phyloP scores from a whole-genome alignment of 2,797 vertebrate species.

The Bovichtus variegatus region DNA sequence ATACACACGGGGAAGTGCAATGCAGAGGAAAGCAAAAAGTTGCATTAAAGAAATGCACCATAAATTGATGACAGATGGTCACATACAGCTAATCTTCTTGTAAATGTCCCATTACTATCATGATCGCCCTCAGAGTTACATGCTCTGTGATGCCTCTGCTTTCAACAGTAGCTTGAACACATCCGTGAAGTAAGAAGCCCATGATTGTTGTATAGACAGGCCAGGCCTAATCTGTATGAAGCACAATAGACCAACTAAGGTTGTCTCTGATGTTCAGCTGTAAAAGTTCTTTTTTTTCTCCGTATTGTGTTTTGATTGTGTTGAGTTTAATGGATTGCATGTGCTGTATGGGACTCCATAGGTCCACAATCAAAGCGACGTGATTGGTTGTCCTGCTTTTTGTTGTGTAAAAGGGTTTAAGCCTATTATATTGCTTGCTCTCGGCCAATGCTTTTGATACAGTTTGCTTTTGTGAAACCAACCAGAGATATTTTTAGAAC shows the following conservation, averaged over 20 bases:
- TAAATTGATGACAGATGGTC: slow-evolving; percentile 4
- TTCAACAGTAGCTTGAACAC: slow-evolving; percentile 77
- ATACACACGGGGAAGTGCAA: background rate
- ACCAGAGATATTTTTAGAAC: slow-evolving; percentile 88
- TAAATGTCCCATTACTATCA: slow-evolving; percentile 29
- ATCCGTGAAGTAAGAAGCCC: slow-evolving; percentile 73
- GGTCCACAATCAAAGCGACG: slow-evolving; percentile 85
- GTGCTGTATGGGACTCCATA: slow-evolving; percentile 83
- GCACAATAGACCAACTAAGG: slow-evolving; percentile 84
- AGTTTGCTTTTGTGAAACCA: slow-evolving; percentile 87
- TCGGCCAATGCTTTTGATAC: slow-evolving; percentile 86
- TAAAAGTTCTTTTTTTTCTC: slow-evolving; percentile 73
- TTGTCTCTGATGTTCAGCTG: slow-evolving; percentile 83
- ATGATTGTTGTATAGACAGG: slow-evolving; percentile 83
- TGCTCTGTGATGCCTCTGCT: slow-evolving; percentile 70
- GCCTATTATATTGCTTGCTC: slow-evolving; percentile 83
- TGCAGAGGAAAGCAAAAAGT: slow-evolving; percentile 7
- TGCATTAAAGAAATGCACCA: background rate
- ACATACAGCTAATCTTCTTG: background rate
- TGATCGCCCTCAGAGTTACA: slow-evolving; percentile 36
- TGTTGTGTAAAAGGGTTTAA: slow-evolving; percentile 80
- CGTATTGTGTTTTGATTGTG: slow-evolving; percentile 84
- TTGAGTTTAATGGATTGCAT: slow-evolving; percentile 86
- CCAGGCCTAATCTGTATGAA: slow-evolving; percentile 82
- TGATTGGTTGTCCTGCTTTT: slow-evolving; percentile 85